Percentiles rank a stretch among this genome's conserved stretches.
Conservation (phyloP, 2,888 invertebrate species). For the Drosophila nr. fundita region DNA sequence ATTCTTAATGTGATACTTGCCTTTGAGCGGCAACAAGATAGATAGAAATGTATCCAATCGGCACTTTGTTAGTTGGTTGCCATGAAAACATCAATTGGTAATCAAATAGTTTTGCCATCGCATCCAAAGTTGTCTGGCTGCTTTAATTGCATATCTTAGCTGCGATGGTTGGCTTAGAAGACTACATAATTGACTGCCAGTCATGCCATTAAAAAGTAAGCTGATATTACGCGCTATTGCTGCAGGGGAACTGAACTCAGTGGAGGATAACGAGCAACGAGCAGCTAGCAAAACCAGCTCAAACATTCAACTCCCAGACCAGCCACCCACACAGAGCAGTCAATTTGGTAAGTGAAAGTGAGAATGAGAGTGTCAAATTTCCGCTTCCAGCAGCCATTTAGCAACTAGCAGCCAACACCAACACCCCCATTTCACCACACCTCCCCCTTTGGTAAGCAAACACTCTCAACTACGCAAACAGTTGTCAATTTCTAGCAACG, state of each 20-base stretch:
- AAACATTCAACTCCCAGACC: not conserved
- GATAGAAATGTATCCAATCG: conserved; percentile 16
- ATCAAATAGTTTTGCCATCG: conserved; percentile 71
- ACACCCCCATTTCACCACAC: not conserved
- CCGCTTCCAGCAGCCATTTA: conserved; percentile 59
- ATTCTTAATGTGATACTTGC: conserved; percentile 2
- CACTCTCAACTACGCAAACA: conserved; percentile 78
- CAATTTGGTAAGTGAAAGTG: conserved; percentile 62
- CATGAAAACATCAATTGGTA: conserved; percentile 69
- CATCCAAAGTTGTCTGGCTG: conserved; percentile 17
- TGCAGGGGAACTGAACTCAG: conserved; percentile 33
- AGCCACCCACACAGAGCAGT: conserved; percentile 12
- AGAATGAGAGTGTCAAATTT: conserved; percentile 78
- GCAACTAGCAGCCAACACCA: conserved; percentile 8
- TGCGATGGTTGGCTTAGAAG: conserved; percentile 48
- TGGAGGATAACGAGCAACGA: conserved; percentile 2
- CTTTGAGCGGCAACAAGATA: conserved; percentile 2
- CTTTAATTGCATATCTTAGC: conserved; percentile 72
- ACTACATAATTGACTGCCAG: conserved; percentile 73
- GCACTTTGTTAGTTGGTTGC: conserved; percentile 42
- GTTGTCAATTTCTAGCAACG: conserved; percentile 77
- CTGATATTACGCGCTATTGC: conserved; percentile 70
- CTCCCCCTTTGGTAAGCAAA: conserved; percentile 45
- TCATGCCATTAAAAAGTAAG: conserved; percentile 74
- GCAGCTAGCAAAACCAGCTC: conserved; percentile 1